Evolutionary conservation across 2,113 vertebrate genomes (phyloP), one percentile per base, ranked within the genome.

Genomic region (Rana temporaria): DNA sequence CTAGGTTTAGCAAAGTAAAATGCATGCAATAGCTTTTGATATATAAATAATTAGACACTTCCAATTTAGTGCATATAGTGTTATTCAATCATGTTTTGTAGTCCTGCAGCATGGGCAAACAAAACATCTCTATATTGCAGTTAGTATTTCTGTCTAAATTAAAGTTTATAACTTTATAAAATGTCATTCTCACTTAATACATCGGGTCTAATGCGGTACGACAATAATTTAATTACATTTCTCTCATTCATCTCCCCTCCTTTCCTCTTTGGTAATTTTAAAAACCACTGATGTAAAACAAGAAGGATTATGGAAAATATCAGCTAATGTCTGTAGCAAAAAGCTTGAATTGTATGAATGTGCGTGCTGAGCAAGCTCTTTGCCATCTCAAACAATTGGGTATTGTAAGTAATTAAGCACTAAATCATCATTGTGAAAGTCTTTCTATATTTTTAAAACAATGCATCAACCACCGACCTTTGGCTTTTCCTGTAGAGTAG

Each of bases 101-200:
- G 7, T 66, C 34, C 63, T 16, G 0, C 14, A 17, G 20, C 32
- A 17, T 57, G 38, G 8, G 32, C 16, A 65, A 70, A 52, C 66
- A 60, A 69, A 18, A 8, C 53, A 14, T 78, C 72, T 84, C 59
- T 72, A 83, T 80, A 72, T 77, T 78, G 34, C 26, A 74, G 84
- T 22, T 85, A 82, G 86, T 91, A 84, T 78, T 84, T 88, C 89
- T 91, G 90, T 84, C 77, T 90, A 86, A 85, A 89, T 90, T 90
- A 90, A 82, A 86, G 69, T 88, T 89, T 87, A 85, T 89, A 90
- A 88, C 16, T 71, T 86, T 85, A 89, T 85, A 87, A 89, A 86
- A 68, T 55, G 79, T 75, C 67, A 65, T 86, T 86, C 88, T 76
- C 75, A 86, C 85, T 91, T 77, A 84, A 85, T 85, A 42, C 88